phyloP scores from a whole-genome alignment of 1,140 invertebrate genomes.

The Cydia strobilella region DNA sequence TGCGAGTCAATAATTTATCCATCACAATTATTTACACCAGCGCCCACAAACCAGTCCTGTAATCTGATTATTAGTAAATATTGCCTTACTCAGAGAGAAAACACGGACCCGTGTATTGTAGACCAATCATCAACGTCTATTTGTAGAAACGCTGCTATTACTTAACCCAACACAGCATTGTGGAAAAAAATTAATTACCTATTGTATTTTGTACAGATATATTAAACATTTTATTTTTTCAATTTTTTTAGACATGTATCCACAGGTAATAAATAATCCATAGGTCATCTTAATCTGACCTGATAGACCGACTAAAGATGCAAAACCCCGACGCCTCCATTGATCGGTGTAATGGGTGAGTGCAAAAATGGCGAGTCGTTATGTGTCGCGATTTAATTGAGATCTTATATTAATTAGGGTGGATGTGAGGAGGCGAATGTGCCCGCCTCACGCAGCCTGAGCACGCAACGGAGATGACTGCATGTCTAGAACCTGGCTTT shows the following conservation, averaged over 20 bases:
- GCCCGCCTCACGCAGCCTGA: conserved; percentile 67
- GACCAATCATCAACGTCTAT: not conserved
- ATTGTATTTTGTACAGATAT: no score
- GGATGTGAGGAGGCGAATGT: conserved; percentile 71
- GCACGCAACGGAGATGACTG: conserved; percentile 59
- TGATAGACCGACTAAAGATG: no score
- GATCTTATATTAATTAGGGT: conserved; percentile 76
- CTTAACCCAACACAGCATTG: not conserved
- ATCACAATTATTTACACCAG: conserved; percentile 20
- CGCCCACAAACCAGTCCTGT: conserved; percentile 52
- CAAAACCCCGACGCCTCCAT: not conserved
- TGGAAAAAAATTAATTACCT: not conserved
- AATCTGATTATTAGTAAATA: conserved; percentile 49
- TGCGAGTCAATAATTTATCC: conserved; percentile 11
- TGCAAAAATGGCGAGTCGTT: conserved; percentile 64
- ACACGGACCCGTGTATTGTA: conserved; percentile 36
- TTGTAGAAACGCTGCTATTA: not conserved
- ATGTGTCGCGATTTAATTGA: conserved; percentile 79
- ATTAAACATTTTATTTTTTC: no score
- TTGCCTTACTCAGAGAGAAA: conserved; percentile 54
- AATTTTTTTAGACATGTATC: no score
- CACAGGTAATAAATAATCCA: no score
- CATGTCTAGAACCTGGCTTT: conserved; percentile 11
- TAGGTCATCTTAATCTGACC: no score
- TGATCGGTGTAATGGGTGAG: conserved; percentile 42